phyloP scores from a whole-genome alignment of 2,888 invertebrate species.

The Ophion costatus region DNA sequence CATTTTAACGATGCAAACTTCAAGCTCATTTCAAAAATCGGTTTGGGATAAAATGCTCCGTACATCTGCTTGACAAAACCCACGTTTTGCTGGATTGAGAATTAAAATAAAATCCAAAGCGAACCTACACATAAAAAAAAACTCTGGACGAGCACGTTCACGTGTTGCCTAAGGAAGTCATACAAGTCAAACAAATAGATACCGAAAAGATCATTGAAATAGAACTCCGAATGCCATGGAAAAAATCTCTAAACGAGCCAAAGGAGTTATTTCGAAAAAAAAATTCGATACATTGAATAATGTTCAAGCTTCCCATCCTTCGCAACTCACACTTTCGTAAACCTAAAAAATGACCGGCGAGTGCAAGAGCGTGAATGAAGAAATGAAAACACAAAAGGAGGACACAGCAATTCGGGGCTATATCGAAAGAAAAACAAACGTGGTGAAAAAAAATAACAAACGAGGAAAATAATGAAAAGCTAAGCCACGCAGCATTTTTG shows the following conservation, averaged over 20 bases:
- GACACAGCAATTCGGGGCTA: constrained; percentile 6
- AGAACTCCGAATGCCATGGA: background rate
- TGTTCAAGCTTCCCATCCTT: constrained; percentile 3
- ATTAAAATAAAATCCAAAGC: constrained; percentile 1
- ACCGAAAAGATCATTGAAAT: background rate
- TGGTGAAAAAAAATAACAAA: constrained; percentile 33
- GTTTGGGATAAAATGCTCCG: background rate
- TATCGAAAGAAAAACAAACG: constrained; percentile 7
- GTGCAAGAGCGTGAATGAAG: background rate
- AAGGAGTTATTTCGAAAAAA: constrained; percentile 2
- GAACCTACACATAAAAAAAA: constrained; percentile 10
- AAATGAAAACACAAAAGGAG: background rate
- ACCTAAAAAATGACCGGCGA: background rate
- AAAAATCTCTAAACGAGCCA: background rate
- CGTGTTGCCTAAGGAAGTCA: background rate
- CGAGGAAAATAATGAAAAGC: constrained; percentile 40
- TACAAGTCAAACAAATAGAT: background rate
- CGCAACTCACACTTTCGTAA: background rate
- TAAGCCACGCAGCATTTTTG: constrained; percentile 66
- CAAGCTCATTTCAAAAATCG: background rate
- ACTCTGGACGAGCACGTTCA: constrained; percentile 25
- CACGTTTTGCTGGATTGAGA: background rate
- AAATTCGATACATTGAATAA: background rate
- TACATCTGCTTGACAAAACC: background rate
- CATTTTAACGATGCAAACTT: too few species aligned